Base-by-base conservation (phyloP, 2,113 vertebrate genomes). In the Laticauda laticaudata region DNA sequence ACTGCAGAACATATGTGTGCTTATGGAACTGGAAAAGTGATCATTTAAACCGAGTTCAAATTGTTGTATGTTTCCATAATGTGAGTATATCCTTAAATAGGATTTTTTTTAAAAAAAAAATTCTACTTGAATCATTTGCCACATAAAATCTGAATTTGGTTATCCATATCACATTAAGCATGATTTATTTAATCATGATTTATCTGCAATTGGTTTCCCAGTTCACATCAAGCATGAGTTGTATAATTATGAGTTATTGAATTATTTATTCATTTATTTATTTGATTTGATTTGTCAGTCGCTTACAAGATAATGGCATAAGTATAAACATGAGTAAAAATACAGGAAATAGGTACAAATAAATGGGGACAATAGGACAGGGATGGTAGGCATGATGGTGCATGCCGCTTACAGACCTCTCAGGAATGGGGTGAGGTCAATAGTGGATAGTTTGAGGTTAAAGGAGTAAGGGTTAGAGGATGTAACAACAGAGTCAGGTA, bases 11-110 rank as follows among this genome's bases (percentile, higher is more conserved):
- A 93, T 43, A 64, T 89, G 64, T 56, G 85, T 53, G 61, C 21
- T 61, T 90, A 87, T 48, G 61, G 88, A 88, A 91, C 15, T 86
- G 55, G 87, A 91, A 93, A 89, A 86, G 15, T 43, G 54, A 90
- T 61, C 29, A 89, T 53, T 59, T 45, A 86, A 86, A 69, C 39
- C n/a, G 69, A 51, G 69, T 59, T 85, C 61, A 59, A 85, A 23
- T 93, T 39, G 29, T 56, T 88, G 23, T 21, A 8, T 75, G 14
- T 59, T 23, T 91, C 43, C 43, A 59, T 89, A 86, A 85, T 21
- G n/a, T 21, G 53, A 39, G n/a, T 34, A 85, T 48, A 86, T 89
- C 61, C 21, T 12, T 88, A 90, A 87, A 14, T 20, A 91, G 54
- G 29, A 12, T 55, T 14, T 45, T 55, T 12, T 43, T 14, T 34